Base-by-base conservation (phyloP, 2,797 vertebrate genomes). In the Oreortyx pictus region DNA sequence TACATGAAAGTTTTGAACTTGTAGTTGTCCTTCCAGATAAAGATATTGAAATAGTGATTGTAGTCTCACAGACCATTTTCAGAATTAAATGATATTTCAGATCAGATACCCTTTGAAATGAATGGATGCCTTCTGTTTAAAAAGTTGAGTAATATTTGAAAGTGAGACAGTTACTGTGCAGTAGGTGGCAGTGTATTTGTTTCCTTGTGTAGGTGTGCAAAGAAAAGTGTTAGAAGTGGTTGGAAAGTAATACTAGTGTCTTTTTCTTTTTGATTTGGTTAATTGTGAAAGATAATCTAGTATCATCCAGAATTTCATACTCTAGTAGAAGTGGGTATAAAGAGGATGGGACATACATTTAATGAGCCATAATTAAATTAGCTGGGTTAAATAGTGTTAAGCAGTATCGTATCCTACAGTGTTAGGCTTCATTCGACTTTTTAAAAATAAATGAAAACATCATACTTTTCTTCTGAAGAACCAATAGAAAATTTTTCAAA, bases 151-250 rank as follows among this genome's bases (percentile, higher is more conserved):
- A 2, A 1, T 43, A 11, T 39, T 56, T 33, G 56, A 39, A n/a
- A n/a, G 8, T 37, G 39, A 61, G 56, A 29, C 9, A 56, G 27
- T 60, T 49, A 11, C 4, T 73, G 61, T 11, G 1, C n/a, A 43
- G 25, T 43, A 57, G 19, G 33, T 74, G 49, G 19, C 50, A 43
- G 1, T 49, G 35, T 47, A 5, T 1, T 0, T 11, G 2, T 65
- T 72, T 54, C 33, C 44, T 60, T 44, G 20, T 60, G 31, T 60
- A 43, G 50, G 39, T 60, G 44, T n/a, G 33, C 14, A n/a, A 59
- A 83, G 7, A 11, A 23, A 27, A 50, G 66, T 13, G 20, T 22
- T 52, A 15, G 65, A 49, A 33, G 33, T 75, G 6, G 43, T 43
- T 43, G 43, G 43, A 17, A 43, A 43, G 12, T 43, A 43, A 43